phyloP scores from a whole-genome alignment of 2,113 vertebrate genomes.

The Cynocephalus volans region DNA sequence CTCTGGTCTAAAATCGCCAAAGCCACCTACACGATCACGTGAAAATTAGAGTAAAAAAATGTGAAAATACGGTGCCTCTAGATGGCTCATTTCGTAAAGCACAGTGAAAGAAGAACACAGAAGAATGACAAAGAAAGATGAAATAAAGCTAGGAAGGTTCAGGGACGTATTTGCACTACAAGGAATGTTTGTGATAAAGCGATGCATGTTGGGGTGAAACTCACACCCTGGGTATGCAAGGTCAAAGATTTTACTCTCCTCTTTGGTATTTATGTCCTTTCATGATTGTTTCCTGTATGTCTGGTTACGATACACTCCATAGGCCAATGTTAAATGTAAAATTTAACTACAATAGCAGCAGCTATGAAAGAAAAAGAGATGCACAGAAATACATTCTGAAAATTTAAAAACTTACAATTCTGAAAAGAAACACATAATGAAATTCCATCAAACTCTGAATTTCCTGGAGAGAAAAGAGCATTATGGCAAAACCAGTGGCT shows the following conservation, averaged over 20 bases:
- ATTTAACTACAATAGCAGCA: conserved; percentile 34
- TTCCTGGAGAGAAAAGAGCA: background rate
- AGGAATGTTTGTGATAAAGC: conserved; percentile 48
- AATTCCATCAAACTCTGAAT: conserved; percentile 21
- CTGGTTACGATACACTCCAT: background rate
- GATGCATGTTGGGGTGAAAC: conserved; percentile 3
- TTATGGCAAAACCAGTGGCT: background rate
- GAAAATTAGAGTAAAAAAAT: conserved; percentile 32
- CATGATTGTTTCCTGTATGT: conserved; percentile 18
- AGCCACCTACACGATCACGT: background rate
- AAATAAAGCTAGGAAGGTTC: conserved; percentile 11
- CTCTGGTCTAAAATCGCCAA: conserved; percentile 4
- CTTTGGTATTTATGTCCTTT: conserved; percentile 20
- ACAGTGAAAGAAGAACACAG: conserved; percentile 7
- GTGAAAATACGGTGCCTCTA: background rate
- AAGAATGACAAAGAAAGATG: background rate
- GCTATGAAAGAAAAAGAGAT: background rate
- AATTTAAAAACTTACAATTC: background rate
- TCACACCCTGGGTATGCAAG: conserved; percentile 15
- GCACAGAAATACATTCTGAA: background rate
- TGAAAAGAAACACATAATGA: background rate
- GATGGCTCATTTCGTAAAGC: conserved; percentile 22
- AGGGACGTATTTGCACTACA: conserved; percentile 52
- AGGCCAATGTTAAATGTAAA: conserved; percentile 30
- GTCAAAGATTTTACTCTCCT: conserved; percentile 57